Percentiles rank a stretch among this genome's conserved stretches.
phyloP scores from a whole-genome alignment of 2,113 vertebrate species.

The Malurus alboscapulatus region DNA sequence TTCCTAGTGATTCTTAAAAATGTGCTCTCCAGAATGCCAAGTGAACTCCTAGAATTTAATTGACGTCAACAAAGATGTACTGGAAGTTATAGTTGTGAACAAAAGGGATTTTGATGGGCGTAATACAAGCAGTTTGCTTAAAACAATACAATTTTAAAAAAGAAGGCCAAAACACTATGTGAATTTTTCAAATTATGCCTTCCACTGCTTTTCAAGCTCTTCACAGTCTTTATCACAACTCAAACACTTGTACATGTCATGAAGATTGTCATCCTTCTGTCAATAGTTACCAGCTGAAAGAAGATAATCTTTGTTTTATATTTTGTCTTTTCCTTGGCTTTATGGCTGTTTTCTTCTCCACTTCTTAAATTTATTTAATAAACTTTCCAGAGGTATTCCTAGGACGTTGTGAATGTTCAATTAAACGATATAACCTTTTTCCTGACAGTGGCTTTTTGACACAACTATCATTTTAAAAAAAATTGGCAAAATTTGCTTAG shows the following conservation, averaged over 20 bases:
- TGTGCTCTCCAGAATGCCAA: fast-evolving
- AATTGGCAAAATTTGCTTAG: neutral
- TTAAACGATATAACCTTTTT: neutral
- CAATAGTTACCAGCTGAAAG: neutral
- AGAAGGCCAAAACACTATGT: neutral
- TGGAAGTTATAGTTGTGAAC: neutral
- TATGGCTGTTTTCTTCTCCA: neutral
- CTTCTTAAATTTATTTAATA: neutral
- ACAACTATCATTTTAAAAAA: neutral
- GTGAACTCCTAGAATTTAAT: neutral
- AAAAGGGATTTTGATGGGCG: neutral
- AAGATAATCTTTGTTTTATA: neutral
- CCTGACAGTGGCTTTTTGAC: neutral
- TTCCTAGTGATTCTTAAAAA: neutral
- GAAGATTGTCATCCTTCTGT: neutral
- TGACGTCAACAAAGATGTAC: neutral
- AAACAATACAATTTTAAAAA: neutral
- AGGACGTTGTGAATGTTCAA: neutral
- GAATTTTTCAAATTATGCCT: neutral
- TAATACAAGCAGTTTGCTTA: neutral
- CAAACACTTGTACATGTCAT: neutral
- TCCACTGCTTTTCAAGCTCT: neutral
- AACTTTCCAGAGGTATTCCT: neutral
- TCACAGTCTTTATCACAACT: neutral
- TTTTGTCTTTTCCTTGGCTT: neutral